phyloP scores from a whole-genome alignment of 2,888 invertebrate species.

The Ichneumoninae sp. region DNA sequence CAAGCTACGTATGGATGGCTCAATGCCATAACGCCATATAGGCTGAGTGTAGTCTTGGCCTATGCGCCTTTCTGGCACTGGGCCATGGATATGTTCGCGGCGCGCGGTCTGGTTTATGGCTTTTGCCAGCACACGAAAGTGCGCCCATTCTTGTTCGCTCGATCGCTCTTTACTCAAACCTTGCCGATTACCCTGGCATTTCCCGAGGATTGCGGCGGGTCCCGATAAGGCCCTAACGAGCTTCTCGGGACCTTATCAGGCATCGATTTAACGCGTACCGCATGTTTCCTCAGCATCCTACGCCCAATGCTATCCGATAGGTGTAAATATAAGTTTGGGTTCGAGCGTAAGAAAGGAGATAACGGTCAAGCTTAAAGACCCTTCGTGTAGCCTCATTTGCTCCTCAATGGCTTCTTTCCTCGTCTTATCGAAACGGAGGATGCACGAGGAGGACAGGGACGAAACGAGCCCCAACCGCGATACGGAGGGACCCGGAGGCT shows the following conservation, averaged over 20 bases:
- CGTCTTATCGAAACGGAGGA: constrained; percentile 25
- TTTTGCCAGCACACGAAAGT: constrained; percentile 13
- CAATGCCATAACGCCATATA: constrained; percentile 28
- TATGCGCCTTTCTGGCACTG: background rate
- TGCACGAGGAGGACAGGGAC: constrained; percentile 44
- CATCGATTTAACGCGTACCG: background rate
- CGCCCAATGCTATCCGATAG: background rate
- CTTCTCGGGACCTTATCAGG: background rate
- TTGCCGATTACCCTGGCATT: background rate
- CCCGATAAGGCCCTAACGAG: background rate
- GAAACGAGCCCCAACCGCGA: constrained; percentile 60
- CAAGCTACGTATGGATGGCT: constrained; percentile 72
- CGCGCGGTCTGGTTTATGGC: constrained; percentile 55
- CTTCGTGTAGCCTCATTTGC: background rate
- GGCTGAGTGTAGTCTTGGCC: background rate
- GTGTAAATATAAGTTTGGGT: constrained; percentile 7
- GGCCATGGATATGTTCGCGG: background rate
- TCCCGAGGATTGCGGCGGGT: background rate
- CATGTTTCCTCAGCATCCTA: background rate
- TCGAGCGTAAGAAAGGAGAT: background rate
- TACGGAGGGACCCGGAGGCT: constrained; percentile 21
- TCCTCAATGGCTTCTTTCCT: background rate
- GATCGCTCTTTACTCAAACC: background rate
- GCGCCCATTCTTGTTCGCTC: background rate
- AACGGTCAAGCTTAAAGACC: constrained; percentile 7